phyloP scores from a whole-genome alignment of 2,797 vertebrate species.

The Picus viridis region DNA sequence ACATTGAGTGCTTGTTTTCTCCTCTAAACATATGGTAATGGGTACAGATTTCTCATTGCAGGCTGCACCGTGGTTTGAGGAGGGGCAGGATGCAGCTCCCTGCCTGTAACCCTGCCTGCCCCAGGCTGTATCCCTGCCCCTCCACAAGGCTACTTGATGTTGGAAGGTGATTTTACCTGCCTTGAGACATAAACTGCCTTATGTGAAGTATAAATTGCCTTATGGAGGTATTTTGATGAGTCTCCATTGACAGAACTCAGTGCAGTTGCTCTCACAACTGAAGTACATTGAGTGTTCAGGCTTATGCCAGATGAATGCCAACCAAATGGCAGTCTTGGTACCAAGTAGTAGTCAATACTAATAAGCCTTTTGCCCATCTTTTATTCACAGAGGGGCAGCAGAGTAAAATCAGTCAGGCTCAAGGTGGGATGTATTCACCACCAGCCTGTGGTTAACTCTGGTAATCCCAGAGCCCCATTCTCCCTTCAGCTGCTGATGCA shows the following conservation, averaged over 20 bases:
- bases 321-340: background rate
- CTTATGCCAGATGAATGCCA: background rate
- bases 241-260: background rate
- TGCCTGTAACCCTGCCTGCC: background rate
- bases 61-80: rapidly evolving
- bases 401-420: background rate
- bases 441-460: background rate
- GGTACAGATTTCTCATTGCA: background rate
- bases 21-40: background rate
- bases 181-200: background rate
- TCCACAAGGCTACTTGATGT: rapidly evolving
- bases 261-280: background rate
- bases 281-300: background rate
- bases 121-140: background rate
- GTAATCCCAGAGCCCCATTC: background rate
- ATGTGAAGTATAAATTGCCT: background rate
- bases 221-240: background rate
- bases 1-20: background rate
- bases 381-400: rapidly evolving
- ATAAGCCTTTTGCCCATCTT: background rate
- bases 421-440: background rate
- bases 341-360: background rate
- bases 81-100: background rate
- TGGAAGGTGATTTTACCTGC: background rate
- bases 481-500: rapidly evolving